Percentiles rank a stretch among this genome's conserved stretches.
These are phyloP conservation scores for Xiphorhynchus erythropygius DNA, from an alignment of 2,797 vertebrate genomes.

Conservation along the genomic window DNA sequence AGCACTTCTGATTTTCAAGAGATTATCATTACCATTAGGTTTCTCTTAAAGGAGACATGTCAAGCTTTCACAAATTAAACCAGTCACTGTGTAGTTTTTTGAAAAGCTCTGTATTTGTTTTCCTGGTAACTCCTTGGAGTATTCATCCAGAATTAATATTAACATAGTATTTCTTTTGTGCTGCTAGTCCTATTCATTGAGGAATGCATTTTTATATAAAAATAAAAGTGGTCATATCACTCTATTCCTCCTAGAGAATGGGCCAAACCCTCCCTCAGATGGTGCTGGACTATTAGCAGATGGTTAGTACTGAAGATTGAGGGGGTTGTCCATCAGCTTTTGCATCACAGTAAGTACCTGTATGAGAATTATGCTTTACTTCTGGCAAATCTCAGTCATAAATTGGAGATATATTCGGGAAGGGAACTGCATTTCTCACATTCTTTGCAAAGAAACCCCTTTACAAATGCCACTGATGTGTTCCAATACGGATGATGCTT, in stretches of 20 bases:
- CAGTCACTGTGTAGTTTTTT: not conserved
- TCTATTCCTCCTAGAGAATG: not conserved
- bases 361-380: not conserved
- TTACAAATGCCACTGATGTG: not conserved
- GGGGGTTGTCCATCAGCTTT: not conserved
- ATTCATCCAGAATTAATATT: not conserved
- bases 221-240: not conserved
- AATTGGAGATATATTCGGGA: not conserved
- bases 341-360: not conserved
- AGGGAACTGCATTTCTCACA: not conserved
- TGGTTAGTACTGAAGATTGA: not conserved
- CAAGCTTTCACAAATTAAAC: not conserved
- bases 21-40: constrained; percentile 14
- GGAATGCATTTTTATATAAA: not conserved
- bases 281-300: not conserved
- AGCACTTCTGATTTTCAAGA: constrained; percentile 50
- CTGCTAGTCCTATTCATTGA: not conserved
- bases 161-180: not conserved
- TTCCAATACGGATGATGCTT: not conserved
- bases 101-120: not conserved
- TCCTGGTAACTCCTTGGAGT: not conserved
- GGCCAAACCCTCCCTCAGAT: not conserved
- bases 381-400: not conserved
- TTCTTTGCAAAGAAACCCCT: not conserved
- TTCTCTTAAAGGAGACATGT: constrained; percentile 32